Evolutionary conservation across 2,113 vertebrate species (phyloP), one percentile per base, ranked within the genome.

Genomic region (Semnornis frantzii): DNA sequence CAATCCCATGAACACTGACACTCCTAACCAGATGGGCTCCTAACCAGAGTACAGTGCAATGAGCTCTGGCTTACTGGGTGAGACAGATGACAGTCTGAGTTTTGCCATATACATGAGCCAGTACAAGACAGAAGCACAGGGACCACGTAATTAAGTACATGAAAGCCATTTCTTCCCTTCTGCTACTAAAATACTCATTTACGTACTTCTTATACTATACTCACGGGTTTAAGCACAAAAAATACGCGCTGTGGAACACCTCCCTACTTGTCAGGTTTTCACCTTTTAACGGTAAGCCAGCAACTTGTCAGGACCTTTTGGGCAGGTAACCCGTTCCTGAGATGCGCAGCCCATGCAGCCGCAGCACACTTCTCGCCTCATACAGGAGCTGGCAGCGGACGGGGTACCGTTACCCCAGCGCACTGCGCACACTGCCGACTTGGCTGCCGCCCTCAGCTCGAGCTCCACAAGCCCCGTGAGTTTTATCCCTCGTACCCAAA

Each of bases 201-300:
- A 34, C 1, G 1, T 3, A 5, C 8, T 12, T 10, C 9, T 27
- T 12, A 14, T 0, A 4, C 46, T 39, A 2, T 2, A 21, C 17
- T 24, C 39, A 15, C 0, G 0, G 23, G 5, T 6, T 5, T 2
- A 6, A 0, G 1, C 8, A 25, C 11, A 27, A 30, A 24, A 31
- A 62, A 34, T 1, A 30, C 8, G 15, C 64, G 6, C 42, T 2
- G 1, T 1, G 8, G 42, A 57, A 24, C 28, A 12, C 9, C 44
- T 18, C 10, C 8, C 19, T 46, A 6, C 25, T 1, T 3, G 12
- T 23, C 25, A 17, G 11, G 10, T 14, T 62, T 23, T 44, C 7
- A 19, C 46, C 23, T 55, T 42, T 12, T 9, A 60, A 65, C 0
- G 2, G 19, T 12, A 44, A 6, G 3, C 9, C 12, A 15, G n/a